Evolutionary conservation across 2,888 invertebrate genomes (phyloP).

Genomic region (Ptychoptera contaminata): DNA sequence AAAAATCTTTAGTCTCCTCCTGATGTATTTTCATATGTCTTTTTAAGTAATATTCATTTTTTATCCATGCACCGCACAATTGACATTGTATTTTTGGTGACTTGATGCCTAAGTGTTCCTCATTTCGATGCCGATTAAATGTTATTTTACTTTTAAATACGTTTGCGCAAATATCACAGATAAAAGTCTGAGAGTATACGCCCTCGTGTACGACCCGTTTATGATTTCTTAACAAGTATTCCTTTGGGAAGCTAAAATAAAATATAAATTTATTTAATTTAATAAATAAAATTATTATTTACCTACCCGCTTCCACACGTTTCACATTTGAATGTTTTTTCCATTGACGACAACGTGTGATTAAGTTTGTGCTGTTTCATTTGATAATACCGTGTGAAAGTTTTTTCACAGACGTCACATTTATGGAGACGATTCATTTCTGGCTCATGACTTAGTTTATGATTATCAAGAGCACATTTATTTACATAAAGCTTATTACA

Average conservation of each 20-base stretch:
- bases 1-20: slow-evolving; percentile 15
- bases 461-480: slow-evolving; percentile 12
- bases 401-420: slow-evolving; percentile 15
- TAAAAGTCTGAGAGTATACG: not conserved
- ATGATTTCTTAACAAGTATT: slow-evolving; percentile 21
- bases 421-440: slow-evolving; percentile 10
- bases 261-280: not conserved
- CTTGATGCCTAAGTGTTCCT: slow-evolving; percentile 19
- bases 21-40: slow-evolving; percentile 13
- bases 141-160: slow-evolving; percentile 20
- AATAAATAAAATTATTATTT: not conserved
- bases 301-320: slow-evolving; percentile 20
- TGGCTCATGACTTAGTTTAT: slow-evolving; percentile 13
- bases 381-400: slow-evolving; percentile 14
- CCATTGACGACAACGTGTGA: slow-evolving; percentile 11
- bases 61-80: slow-evolving; percentile 20
- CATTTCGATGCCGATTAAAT: slow-evolving; percentile 21
- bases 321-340: slow-evolving; percentile 17
- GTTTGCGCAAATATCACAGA: slow-evolving; percentile 25
- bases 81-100: slow-evolving; percentile 20
- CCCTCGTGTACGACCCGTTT: slow-evolving; percentile 15
- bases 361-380: slow-evolving; percentile 14
- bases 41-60: slow-evolving; percentile 14
- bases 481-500: slow-evolving; percentile 11
- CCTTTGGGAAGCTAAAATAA: slow-evolving; percentile 20